Base-by-base conservation (phyloP, 2,888 invertebrate species). In the Omphaloscelis lunosa region DNA sequence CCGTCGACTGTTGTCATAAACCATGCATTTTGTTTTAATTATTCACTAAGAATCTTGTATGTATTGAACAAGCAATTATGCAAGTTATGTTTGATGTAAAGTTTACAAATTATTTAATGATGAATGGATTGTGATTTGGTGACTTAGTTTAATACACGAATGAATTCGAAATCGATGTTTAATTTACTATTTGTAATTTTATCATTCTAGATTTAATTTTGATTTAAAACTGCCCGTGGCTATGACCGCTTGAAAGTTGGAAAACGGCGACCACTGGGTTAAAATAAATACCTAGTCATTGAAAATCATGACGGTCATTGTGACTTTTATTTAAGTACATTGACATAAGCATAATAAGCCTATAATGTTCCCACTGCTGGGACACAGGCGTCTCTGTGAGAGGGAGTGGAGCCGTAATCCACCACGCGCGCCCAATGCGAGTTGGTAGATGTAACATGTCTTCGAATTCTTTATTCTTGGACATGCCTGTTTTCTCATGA, bases 1-100 rank as follows among this genome's bases (percentile, higher is more conserved):
- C 82, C 76, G 75, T 81, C 86, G 87, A 86, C 93, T 93, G 89
- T 94, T 95, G 95, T 95, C 95, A 95, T 95, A 93, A 94, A 93
- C 94, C 83, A 91, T 92, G 94, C 94, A 93, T 93, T 93, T 94
- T 90, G 85, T 91, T 91, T 90, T 61, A 79, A 48, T 51, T 88
- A 86, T 89, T 89, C 86, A 84, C 84, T 89, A 91, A 90, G 88
- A 88, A 86, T 89, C 75, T 84, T 88, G 87, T 77, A 67, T 77
- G 77, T 80, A 79, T 74, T 79, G 80, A 78, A 86, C 80, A 77
- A 84, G 82, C 83, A 82, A 89, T 86, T 85, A 87, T 89, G 84
- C 88, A 58, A 88, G 88, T 92, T 93, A 90, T 90, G 91, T 93
- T 93, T 90, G 89, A 88, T 90, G 89, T 92, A 91, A 90, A 89